Conservation (phyloP, 1,140 invertebrate species). For the Panagrolaimus sp. region DNA sequence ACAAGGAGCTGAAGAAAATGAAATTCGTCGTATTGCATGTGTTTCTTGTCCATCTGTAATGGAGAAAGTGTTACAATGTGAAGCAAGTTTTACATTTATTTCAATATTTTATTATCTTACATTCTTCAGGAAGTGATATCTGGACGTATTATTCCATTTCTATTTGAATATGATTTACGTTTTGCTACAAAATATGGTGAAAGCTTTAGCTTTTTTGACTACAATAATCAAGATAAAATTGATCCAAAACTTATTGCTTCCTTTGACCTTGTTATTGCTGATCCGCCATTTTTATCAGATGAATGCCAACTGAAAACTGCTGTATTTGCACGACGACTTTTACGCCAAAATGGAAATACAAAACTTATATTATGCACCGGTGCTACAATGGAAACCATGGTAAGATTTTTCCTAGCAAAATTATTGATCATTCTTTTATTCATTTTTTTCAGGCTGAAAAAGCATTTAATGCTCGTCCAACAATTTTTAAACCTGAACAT, state of each 20-base stretch:
- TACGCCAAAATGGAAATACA: constrained; percentile 66
- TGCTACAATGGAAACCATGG: constrained; percentile 70
- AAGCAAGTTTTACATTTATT: constrained; percentile 34
- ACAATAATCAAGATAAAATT: constrained; percentile 73
- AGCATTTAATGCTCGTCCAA: constrained; percentile 67
- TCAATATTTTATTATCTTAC: constrained; percentile 8
- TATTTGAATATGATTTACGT: constrained; percentile 68
- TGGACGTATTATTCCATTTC: constrained; percentile 66
- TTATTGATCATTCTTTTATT: background rate
- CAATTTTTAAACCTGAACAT: constrained; percentile 73
- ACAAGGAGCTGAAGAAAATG: background rate
- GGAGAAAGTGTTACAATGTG: constrained; percentile 61
- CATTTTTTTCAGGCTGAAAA: constrained; percentile 61
- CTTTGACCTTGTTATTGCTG: constrained; percentile 81
- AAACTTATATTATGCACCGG: constrained; percentile 84
- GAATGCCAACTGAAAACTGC: constrained; percentile 83
- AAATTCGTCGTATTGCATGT: constrained; percentile 68
- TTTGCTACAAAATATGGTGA: constrained; percentile 72
- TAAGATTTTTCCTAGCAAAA: constrained; percentile 23
- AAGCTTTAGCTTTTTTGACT: constrained; percentile 84
- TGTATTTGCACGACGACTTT: constrained; percentile 68
- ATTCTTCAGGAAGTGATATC: constrained; percentile 40
- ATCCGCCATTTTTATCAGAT: constrained; percentile 86
- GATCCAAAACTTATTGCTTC: constrained; percentile 64
- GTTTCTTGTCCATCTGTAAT: constrained; percentile 84